Conservation (phyloP, 2,113 vertebrate species). For the Alexandromys fortis region DNA sequence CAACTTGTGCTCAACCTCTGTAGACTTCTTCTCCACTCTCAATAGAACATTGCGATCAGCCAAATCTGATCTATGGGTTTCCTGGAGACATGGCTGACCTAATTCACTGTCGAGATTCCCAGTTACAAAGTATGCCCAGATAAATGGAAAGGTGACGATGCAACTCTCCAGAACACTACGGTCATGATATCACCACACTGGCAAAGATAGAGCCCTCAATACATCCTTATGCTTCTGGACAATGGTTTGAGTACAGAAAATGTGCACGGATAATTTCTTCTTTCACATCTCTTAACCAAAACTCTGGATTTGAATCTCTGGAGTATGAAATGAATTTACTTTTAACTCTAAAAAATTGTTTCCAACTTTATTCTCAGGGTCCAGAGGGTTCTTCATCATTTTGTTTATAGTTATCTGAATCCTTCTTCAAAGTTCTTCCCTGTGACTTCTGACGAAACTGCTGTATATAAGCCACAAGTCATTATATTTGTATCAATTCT, state of each 20-base stretch:
- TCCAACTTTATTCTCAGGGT: constrained; percentile 19
- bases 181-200: not conserved
- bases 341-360: constrained; percentile 20
- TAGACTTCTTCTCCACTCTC: not conserved
- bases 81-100: not conserved
- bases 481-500: not conserved
- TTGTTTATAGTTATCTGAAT: constrained; percentile 60
- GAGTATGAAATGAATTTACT: not conserved
- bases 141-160: not conserved
- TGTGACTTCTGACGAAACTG: not conserved
- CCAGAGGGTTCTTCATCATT: constrained; percentile 1
- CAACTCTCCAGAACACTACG: not conserved
- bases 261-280: not conserved
- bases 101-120: not conserved
- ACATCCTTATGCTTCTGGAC: not conserved
- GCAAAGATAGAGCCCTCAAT: not conserved
- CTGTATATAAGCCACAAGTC: constrained; percentile 38
- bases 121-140: not conserved
- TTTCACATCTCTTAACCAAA: not conserved
- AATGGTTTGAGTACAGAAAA: not conserved
- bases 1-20: not conserved
- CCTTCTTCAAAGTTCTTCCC: constrained; percentile 36
- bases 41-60: not conserved
- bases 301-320: constrained; percentile 25
- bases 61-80: not conserved